These are phyloP conservation scores for Bombus fervidus DNA, from an alignment of 1,140 invertebrate genomes.

Conservation along the genomic window DNA sequence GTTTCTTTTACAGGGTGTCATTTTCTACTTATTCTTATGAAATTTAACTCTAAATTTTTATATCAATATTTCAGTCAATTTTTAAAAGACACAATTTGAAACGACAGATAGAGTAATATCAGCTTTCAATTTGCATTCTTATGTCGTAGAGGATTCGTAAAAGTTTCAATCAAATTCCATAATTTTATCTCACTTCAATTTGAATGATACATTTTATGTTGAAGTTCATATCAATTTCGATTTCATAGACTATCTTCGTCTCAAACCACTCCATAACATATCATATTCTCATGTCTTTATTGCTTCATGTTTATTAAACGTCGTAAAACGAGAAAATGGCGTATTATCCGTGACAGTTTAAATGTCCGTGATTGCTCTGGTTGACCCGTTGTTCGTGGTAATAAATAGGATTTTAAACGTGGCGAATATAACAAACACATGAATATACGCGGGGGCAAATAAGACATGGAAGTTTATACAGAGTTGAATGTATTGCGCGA, in stretches of 20 bases:
- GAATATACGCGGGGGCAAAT: neutral
- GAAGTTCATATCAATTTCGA: neutral
- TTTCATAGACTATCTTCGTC: neutral
- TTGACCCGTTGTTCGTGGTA: neutral
- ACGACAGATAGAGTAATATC: too few relatives aligned
- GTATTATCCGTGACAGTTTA: neutral
- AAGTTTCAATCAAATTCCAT: neutral
- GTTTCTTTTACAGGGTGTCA: neutral
- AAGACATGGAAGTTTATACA: neutral
- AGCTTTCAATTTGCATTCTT: too few relatives aligned
- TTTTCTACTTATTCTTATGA: too few relatives aligned
- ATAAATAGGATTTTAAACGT: neutral
- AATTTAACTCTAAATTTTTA: too few relatives aligned
- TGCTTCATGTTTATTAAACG: neutral
- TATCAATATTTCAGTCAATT: too few relatives aligned
- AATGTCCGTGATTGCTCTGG: neutral
- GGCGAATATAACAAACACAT: neutral
- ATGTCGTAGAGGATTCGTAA: neutral
- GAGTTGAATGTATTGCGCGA: constrained; percentile 17
- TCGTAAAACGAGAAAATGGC: neutral
- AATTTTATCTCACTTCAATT: neutral
- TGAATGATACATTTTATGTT: too few relatives aligned
- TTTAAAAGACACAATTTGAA: too few relatives aligned
- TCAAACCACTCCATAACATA: neutral
- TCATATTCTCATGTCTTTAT: neutral